Base-by-base conservation (phyloP, 2,797 vertebrate species). In the Lepus oiostolus region DNA sequence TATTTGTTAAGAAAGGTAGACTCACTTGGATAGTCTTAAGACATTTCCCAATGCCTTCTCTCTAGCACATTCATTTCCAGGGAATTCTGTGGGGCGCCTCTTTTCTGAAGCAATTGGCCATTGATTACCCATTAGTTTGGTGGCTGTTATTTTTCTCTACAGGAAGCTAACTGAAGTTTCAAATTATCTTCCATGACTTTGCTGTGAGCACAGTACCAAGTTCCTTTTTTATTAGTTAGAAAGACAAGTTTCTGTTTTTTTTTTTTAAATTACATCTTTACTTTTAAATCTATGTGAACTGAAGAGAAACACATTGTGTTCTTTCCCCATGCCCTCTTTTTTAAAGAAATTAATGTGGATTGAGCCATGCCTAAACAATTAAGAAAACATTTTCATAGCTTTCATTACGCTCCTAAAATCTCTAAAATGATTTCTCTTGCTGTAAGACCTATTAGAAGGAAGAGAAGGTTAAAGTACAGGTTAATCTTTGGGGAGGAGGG, bases 61-160 rank as follows among this genome's bases (percentile, higher is more conserved):
- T 32, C 32, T 47, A 95, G 72, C 42, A 35, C 70, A 58, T 93
- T 96, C 92, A 96, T 93, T 96, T 88, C 85, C 62, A 88, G 93
- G 74, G 94, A 85, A 95, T 96, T 96, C 95, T 94, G 76, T 90
- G 85, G 94, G 94, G 87, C 0, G 1, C 62, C 91, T 97, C 91
- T 92, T 93, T 91, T 90, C 95, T 84, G 91, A 97, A 96, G 92
- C 93, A 95, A 93, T 91, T 92, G 96, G 91, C 84, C 97, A 96
- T 97, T 97, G 97, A 97, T 97, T 97, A 97, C 91, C 93, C 93
- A 97, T 97, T 97, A 96, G 85, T 96, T 96, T 96, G 95, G 60
- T 80, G 82, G 91, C 80, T 58, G 95, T 97, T 96, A 96, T 95
- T 94, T 96, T 97, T 95, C 96, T 93, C 95, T 91, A 88, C 89